Conservation (phyloP, 2,113 vertebrate genomes). For the Gavia stellata region DNA sequence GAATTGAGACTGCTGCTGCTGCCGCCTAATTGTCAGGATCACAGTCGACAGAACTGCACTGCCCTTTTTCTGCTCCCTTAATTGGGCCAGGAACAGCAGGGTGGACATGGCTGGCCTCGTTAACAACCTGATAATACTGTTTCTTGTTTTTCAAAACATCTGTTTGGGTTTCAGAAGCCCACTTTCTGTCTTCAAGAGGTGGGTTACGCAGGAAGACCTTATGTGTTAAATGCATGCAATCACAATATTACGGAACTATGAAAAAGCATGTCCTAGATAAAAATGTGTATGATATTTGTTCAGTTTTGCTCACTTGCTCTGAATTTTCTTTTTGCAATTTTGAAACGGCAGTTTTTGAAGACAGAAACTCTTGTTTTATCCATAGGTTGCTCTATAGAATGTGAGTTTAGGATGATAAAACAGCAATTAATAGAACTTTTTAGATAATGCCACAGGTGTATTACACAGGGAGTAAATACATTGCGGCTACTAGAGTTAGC, state of each 20-base stretch:
- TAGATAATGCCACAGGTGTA: background rate
- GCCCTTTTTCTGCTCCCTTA: constrained; percentile 36
- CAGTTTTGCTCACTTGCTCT: background rate
- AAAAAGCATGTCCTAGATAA: background rate
- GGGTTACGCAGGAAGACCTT: constrained; percentile 15
- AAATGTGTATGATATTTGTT: background rate
- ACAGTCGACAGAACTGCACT: constrained; percentile 31
- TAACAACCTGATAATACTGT: constrained; percentile 69
- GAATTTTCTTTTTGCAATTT: background rate
- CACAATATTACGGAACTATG: background rate
- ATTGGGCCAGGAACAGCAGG: constrained; percentile 51
- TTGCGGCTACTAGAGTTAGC: background rate
- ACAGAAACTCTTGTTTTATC: background rate
- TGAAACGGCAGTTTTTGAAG: background rate
- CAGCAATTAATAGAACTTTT: background rate
- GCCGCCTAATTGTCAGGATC: constrained; percentile 46
- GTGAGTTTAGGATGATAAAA: background rate
- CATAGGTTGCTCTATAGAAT: background rate
- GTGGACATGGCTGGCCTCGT: constrained; percentile 76
- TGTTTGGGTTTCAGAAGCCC: constrained; percentile 71
- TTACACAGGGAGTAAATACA: background rate
- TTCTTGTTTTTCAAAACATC: constrained; percentile 74
- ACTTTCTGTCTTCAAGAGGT: constrained; percentile 82
- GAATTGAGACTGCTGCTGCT: constrained; percentile 54
- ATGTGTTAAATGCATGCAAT: background rate